Percentiles rank a stretch among this genome's conserved stretches.
phyloP scores from a whole-genome alignment of 2,888 invertebrate species.

The Cheilosia variabilis region DNA sequence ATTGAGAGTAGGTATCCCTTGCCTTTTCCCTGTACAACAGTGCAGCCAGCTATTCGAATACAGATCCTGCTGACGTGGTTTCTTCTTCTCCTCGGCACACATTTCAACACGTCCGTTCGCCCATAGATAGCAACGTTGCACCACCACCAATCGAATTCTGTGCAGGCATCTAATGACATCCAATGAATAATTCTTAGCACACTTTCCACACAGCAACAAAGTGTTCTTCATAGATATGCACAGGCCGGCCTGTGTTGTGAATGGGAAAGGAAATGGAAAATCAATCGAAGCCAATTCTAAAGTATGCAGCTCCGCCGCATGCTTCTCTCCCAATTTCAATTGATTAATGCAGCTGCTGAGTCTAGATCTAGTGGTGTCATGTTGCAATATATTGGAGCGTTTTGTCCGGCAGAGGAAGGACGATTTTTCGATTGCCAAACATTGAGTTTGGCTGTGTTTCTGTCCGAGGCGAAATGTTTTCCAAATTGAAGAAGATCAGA shows the following conservation, averaged over 20 bases:
- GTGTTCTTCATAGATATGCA: not conserved
- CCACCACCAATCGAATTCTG: conserved; percentile 33
- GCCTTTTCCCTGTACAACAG: conserved; percentile 12
- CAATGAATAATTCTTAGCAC: conserved; percentile 62
- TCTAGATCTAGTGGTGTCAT: conserved; percentile 2
- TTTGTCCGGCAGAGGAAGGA: not conserved
- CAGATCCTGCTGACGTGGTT: conserved; percentile 55
- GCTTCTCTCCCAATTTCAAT: conserved; percentile 7
- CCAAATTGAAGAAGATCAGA: conserved; percentile 1
- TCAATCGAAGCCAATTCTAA: conserved; percentile 59
- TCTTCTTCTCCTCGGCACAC: conserved; percentile 23
- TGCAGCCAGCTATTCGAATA: conserved; percentile 20
- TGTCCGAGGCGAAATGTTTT: not conserved
- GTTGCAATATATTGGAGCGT: conserved; percentile 17
- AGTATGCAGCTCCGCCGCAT: conserved; percentile 9
- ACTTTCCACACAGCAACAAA: conserved; percentile 10
- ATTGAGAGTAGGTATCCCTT: conserved; percentile 44
- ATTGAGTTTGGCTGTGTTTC: not conserved
- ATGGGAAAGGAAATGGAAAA: conserved; percentile 40
- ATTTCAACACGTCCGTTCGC: conserved; percentile 35
- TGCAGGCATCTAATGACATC: conserved; percentile 58
- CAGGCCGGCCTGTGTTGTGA: conserved; percentile 5
- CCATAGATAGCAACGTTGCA: conserved; percentile 1
- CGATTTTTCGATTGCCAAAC: not conserved
- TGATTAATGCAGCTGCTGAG: conserved; percentile 60